Conservation (phyloP, 2,888 invertebrate genomes). For the Sicus ferrugineus region DNA sequence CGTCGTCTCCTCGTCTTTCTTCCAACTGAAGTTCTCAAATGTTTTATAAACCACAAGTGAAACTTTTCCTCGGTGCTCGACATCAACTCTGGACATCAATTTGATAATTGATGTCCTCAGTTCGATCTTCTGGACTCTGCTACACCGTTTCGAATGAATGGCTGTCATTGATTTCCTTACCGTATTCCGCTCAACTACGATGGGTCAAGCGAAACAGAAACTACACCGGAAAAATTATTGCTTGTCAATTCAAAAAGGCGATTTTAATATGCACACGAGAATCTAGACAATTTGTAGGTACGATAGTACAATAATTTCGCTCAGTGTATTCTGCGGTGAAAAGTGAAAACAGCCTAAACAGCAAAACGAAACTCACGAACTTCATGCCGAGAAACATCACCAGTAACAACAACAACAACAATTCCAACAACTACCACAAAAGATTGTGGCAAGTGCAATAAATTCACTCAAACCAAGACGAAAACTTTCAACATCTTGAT, state of each 20-base stretch:
- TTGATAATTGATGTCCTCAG: background rate
- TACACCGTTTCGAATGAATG: background rate
- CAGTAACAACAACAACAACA: slow-evolving; percentile 9
- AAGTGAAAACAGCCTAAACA: slow-evolving; percentile 9
- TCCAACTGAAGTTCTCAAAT: no score
- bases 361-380: background rate
- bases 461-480: background rate
- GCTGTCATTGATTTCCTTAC: background rate
- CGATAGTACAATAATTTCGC: no score
- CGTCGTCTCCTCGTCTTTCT: no score
- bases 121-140: background rate
- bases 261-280: no score
- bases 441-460: background rate
- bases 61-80: no score
- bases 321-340: slow-evolving; percentile 25
- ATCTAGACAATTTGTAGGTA: no score
- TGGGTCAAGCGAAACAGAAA: slow-evolving; percentile 23
- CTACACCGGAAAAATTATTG: no score
- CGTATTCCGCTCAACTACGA: background rate
- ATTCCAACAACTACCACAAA: background rate
- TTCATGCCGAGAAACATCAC: background rate
- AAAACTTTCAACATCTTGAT: slow-evolving; percentile 15
- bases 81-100: background rate
- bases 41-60: no score
- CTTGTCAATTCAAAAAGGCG: no score